phyloP scores from a whole-genome alignment of 2,113 vertebrate genomes.

The Baryphthengus martii region DNA sequence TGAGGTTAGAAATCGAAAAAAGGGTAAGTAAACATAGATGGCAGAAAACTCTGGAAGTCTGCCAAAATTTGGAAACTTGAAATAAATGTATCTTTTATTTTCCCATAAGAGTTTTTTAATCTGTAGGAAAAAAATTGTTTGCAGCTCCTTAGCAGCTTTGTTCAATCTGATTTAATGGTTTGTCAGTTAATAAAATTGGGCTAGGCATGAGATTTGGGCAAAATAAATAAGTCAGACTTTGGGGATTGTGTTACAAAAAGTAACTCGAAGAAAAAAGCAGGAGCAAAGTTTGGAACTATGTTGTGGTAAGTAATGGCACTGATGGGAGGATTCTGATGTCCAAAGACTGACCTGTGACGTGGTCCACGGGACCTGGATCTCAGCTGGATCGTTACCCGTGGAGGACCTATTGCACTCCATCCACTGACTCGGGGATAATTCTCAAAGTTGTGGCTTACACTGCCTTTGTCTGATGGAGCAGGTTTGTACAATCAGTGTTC shows the following conservation, averaged over 20 bases:
- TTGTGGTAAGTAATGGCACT: neutral
- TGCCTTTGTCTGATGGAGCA: neutral
- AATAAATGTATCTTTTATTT: constrained; percentile 26
- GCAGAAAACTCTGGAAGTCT: constrained; percentile 47
- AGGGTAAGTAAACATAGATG: constrained; percentile 64
- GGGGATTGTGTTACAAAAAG: neutral
- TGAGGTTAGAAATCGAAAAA: constrained; percentile 80
- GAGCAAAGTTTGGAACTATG: neutral
- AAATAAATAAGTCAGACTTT: constrained; percentile 2
- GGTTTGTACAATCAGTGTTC: neutral
- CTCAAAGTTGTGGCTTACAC: neutral
- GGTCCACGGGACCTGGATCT: neutral
- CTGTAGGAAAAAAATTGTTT: neutral
- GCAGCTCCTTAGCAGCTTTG: neutral
- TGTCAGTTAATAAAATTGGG: neutral
- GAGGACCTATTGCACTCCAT: neutral
- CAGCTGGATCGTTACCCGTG: rapidly evolving
- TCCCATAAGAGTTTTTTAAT: neutral
- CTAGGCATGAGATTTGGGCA: neutral
- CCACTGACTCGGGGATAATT: neutral
- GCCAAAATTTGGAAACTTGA: constrained; percentile 15
- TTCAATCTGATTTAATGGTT: neutral
- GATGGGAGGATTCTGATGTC: neutral
- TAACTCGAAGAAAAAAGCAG: neutral
- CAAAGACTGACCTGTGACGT: neutral